Evolutionary conservation across 2,113 vertebrate genomes (phyloP), one percentile per base, ranked within the genome.

Genomic region (Protomyctophum bolini): DNA sequence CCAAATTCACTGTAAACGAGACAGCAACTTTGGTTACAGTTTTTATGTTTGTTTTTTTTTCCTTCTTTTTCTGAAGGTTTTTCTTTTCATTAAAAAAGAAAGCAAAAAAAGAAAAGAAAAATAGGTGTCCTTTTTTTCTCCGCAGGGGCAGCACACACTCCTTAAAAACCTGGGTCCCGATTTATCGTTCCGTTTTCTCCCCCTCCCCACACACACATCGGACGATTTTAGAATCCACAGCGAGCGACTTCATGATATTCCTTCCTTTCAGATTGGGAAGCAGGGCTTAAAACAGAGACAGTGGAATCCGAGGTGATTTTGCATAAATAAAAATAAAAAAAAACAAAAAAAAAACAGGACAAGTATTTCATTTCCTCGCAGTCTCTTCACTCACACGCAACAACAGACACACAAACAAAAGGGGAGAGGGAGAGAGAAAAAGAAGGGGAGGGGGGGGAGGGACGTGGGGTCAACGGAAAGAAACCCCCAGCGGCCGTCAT

Each of bases 301-400:
- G 95, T 96, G 96, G 95, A 97, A 96, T 97, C 95, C 94, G 94
- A 98, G 96, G 96, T 98, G 96, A 96, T 96, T 99, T 98, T 98
- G 97, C 96, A 98, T 98, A 98, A 98, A 99, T 97, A 91, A 98
- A 96, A 92, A 85, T 4, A 3, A 86, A 80, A 81, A 78, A 66
- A 66, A 73, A 68, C 73, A 41, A 79, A 76, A 52, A 94, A 91
- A 91, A 92, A 93, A 91, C 92, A 92, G 81, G 80, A 88, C 84
- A 96, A 95, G 95, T 91, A 21, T 90, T 76, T 66, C 5, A 41
- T 41, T 92, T 49, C 93, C 93, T 90, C 94, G 67, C 94, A 94
- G 93, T 95, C 87, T 73, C 94, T 95, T 94, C 95, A 95, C 92
- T 95, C 95, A 94, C 94, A 87, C 95, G 90, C 93, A 93, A 88